Base-by-base conservation (phyloP, 2,888 invertebrate genomes). In the Lapara coniferarum region DNA sequence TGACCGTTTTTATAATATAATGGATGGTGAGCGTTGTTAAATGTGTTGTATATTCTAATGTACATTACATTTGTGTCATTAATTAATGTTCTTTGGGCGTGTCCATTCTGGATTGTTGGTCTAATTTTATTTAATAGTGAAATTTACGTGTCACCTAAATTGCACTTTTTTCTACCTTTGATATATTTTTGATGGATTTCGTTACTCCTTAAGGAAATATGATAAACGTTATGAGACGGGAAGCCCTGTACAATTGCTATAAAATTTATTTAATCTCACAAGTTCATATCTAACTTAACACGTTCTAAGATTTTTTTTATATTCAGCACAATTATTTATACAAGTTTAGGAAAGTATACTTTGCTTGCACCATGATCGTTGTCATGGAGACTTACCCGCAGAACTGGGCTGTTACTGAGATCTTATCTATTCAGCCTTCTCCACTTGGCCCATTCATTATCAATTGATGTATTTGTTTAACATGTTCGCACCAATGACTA, bases 401-500 rank as follows among this genome's bases (percentile, higher is more conserved):
- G 8, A 14, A 14, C n/a, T 16, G 8, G 7, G 7, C 16, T 53
- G 53, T 16, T 53, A 55, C 10, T 19, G 8, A 2, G n/a, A 10
- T 16, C 55, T 55, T 19, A 4, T 55, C 19, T 55, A 55, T 55
- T 55, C 19, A 19, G 19, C n/a, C 19, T 8, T 10, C 19, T 55
- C 2, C 10, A 55, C 10, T 19, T 55, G 2, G 19, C 55, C 19
- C 19, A 59, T 59, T 59, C 4, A 8, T 46, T 59, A 16, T 46
- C 16, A 46, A 1, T 46, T 46, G 6, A 58, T 37, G n/a, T 58
- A 37, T 58, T 37, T 25, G 25, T 30, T 37, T 7, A 6, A 44
- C 49, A 30, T 14, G 51, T 25, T 53, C 68, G 37, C 13, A 69
- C 63, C 44, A 69, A 63, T 78, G 76, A 77, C 74, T 75, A 75